phyloP scores from a whole-genome alignment of 1,140 invertebrate genomes.

The Pseudomyrmex pallidus region DNA sequence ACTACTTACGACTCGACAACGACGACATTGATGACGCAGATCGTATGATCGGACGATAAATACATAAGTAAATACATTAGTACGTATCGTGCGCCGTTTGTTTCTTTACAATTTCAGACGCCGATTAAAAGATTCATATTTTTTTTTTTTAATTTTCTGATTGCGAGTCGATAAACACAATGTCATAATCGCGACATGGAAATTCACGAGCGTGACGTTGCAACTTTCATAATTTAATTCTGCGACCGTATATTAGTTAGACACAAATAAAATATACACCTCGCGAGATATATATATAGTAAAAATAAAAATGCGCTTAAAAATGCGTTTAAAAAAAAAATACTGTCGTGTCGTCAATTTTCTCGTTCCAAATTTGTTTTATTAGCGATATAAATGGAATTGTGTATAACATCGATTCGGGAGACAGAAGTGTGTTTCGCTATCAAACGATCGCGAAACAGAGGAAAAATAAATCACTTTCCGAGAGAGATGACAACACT shows the following conservation, averaged over 20 bases:
- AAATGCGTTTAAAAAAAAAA: too few species aligned
- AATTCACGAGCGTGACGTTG: conserved; percentile 64
- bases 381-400: neutral
- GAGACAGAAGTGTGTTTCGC: neutral
- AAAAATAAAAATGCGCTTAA: too few species aligned
- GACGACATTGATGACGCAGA: conserved; percentile 29
- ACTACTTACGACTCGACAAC: neutral
- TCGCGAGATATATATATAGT: too few species aligned
- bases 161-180: conserved; percentile 66
- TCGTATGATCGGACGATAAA: conserved; percentile 48
- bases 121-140: conserved; percentile 31
- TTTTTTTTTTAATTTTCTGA: conserved; percentile 62
- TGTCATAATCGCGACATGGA: conserved; percentile 33
- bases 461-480: neutral
- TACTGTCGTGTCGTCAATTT: too few species aligned
- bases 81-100: conserved; percentile 5
- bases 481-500: neutral
- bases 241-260: neutral
- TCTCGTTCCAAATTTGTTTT: too few species aligned
- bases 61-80: conserved; percentile 2
- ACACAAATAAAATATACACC: too few species aligned
- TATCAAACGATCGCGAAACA: neutral
- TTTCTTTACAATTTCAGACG: neutral
- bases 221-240: conserved; percentile 60
- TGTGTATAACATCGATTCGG: neutral